phyloP scores from a whole-genome alignment of 2,888 invertebrate genomes.

The Oasisia sp. region DNA sequence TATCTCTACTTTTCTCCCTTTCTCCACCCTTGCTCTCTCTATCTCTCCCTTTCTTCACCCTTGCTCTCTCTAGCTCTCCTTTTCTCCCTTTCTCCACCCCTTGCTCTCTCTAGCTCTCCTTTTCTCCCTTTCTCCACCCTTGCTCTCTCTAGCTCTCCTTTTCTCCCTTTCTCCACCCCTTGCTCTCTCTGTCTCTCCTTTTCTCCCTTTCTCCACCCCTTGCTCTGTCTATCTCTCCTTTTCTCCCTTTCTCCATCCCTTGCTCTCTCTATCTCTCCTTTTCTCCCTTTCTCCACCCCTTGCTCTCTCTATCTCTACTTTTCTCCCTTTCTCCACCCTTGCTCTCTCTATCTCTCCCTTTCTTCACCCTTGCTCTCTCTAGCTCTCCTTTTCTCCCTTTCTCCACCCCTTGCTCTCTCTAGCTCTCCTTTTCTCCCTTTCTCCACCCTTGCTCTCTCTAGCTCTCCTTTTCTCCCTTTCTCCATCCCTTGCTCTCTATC shows the following conservation, averaged over 20 bases:
- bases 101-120: background rate
- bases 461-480: too few species aligned
- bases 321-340: background rate
- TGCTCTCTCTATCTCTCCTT: background rate
- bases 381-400: too few species aligned
- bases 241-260: background rate
- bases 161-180: background rate
- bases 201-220: background rate
- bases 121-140: background rate
- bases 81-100: background rate
- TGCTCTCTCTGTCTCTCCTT: background rate
- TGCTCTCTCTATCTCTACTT: background rate
- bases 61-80: background rate
- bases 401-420: background rate
- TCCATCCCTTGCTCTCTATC: background rate
- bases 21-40: background rate
- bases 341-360: background rate
- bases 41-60: background rate
- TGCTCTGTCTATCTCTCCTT: background rate
- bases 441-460: background rate
- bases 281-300: background rate
- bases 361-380: background rate
- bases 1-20: too few species aligned
- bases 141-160: background rate
- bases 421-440: too few species aligned